Percentiles rank a stretch among this genome's conserved stretches.
Conservation (phyloP, 2,888 invertebrate species). For the Hirtodrosophila cameraria region DNA sequence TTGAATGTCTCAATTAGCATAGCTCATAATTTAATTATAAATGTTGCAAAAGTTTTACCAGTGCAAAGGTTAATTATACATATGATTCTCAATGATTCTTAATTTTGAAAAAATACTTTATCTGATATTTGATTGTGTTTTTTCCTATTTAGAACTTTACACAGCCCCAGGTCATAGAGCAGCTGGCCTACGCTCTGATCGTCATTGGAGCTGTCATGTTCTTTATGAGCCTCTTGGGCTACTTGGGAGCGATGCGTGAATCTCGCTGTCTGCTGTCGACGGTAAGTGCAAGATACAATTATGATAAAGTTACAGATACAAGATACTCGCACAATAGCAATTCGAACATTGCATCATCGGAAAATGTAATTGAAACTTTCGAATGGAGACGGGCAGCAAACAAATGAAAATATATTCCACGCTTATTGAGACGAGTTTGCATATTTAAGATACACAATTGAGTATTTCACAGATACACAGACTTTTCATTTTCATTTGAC, state of each 20-base stretch:
- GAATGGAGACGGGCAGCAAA: conserved; percentile 20
- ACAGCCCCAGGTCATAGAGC: conserved; percentile 87
- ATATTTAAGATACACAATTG: conserved; percentile 42
- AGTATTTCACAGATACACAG: conserved; percentile 11
- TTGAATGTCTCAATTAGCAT: conserved; percentile 39
- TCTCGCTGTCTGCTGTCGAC: conserved; percentile 88
- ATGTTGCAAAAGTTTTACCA: conserved; percentile 40
- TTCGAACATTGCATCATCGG: conserved; percentile 35
- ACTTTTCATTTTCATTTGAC: conserved; percentile 48
- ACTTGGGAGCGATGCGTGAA: conserved; percentile 89
- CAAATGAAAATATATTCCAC: conserved; percentile 22
- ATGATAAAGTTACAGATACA: conserved; percentile 8
- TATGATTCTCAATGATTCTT: conserved; percentile 30
- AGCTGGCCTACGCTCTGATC: conserved; percentile 88
- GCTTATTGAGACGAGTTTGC: conserved; percentile 28
- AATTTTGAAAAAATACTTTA: conserved; percentile 2
- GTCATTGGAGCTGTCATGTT: conserved; percentile 89
- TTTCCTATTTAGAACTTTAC: conserved; percentile 85
- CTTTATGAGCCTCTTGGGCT: conserved; percentile 89
- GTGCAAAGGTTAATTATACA: conserved; percentile 66
- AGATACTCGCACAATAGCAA: conserved; percentile 19
- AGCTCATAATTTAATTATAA: conserved; percentile 57
- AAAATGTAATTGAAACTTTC: conserved; percentile 27
- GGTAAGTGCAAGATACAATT: conserved; percentile 85
- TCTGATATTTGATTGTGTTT: conserved; percentile 4